Base-by-base conservation (phyloP, 2,888 invertebrate genomes). In the Strigamia transsilvanica region DNA sequence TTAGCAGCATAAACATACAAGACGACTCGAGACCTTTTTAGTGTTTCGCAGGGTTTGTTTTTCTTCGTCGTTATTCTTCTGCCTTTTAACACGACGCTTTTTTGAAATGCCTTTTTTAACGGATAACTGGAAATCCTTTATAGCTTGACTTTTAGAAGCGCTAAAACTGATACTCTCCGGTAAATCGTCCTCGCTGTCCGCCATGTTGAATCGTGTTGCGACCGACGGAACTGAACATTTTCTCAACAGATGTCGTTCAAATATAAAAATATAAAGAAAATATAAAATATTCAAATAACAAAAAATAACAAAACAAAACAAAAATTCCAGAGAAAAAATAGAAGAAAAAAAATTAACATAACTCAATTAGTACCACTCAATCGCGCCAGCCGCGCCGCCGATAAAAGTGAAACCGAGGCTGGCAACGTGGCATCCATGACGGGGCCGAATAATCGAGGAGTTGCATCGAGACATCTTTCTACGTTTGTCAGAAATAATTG, bases 401-500 rank as follows among this genome's bases (percentile, higher is more conserved):
- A 27, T 13, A 4, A 56, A 77, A 27, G n/a, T 12, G 79, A 79
- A 34, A 79, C 13, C 79, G 80, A 80, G 80, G 80, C 80, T 80
- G 80, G 32, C 80, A 80, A 80, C 80, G 80, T 80, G 80, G 80
- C 80, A 21, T 21, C 38, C 79, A 21, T 23, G 41, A 38, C 15
- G n/a, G 79, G 5, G 38, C 9, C 32, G 73, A 32, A 18, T 15
- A 56, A 18, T 56, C 18, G 56, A 18, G 18, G n/a, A 56, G 56
- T 18, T 18, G 6, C 9, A 18, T 18, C n/a, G 6, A 4, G 18
- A 18, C 6, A 18, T 18, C 18, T 21, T 18, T n/a, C 18, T n/a
- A 46, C 46, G 46, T 18, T 56, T 18, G 15, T 6, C 15, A 4
- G 18, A 56, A 56, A n/a, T 56, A 56, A 56, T 56, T 56, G 9